phyloP scores from a whole-genome alignment of 2,888 invertebrate genomes.

The Meandrusa payeni region DNA sequence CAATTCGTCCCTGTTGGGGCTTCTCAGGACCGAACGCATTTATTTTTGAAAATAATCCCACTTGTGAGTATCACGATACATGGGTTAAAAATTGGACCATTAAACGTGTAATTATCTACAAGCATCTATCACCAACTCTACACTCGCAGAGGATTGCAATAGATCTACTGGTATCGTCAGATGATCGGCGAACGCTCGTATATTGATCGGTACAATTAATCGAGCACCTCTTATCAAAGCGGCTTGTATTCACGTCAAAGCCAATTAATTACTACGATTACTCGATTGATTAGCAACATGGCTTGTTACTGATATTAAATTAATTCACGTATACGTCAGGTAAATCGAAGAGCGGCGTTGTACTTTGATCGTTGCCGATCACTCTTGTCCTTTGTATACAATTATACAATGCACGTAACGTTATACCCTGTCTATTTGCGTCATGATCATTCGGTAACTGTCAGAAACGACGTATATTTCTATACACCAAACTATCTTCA shows the following conservation, averaged over 20 bases:
- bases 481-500: too few relatives aligned
- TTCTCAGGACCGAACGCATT: too few relatives aligned
- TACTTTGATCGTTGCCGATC: constrained; percentile 16
- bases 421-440: too few relatives aligned
- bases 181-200: not conserved
- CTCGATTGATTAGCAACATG: constrained; percentile 56
- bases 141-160: not conserved
- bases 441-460: too few relatives aligned
- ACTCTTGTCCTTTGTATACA: constrained; percentile 19
- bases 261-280: constrained; percentile 66
- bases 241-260: constrained; percentile 46
- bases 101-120: too few relatives aligned
- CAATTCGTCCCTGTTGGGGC: too few relatives aligned
- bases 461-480: too few relatives aligned
- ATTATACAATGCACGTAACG: too few relatives aligned
- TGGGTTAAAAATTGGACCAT: too few relatives aligned
- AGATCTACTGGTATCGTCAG: constrained; percentile 1
- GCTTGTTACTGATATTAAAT: constrained; percentile 53
- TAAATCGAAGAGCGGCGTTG: constrained; percentile 21
- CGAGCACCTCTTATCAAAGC: constrained; percentile 33
- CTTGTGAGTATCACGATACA: too few relatives aligned
- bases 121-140: too few relatives aligned
- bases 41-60: too few relatives aligned
- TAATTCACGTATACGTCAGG: constrained; percentile 44
- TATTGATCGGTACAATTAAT: constrained; percentile 36